Evolutionary conservation across 92 coral and sea anemone species (phyloP), one percentile per base, ranked within the genome.

Genomic region (Paramuricea clavata): DNA sequence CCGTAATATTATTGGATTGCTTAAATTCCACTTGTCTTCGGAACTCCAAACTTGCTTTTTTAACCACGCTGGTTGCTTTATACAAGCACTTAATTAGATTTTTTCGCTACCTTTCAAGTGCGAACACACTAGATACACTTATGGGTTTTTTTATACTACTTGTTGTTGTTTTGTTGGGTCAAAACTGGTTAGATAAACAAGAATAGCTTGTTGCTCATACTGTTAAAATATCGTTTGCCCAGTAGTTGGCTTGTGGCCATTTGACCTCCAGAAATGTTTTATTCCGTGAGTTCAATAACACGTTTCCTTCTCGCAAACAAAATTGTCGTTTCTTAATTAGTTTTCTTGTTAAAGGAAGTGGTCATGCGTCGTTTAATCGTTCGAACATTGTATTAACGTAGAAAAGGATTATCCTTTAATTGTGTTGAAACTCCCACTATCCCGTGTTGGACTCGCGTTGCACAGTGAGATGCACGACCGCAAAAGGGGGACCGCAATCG

Each of bases 321-420:
- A 74, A 74, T 16, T 36, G 76, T 19, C 79, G 21, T 50, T 31
- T 28, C 67, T n/a, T 52, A 76, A 76, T 76, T 76, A 54, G 25
- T 76, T 35, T 39, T 15, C 28, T 12, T 50, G 65, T 3, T 11
- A 28, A 26, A 49, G 82, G 82, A 76, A 76, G 82, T 76, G 82
- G 67, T 33, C 82, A 49, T 76, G 68, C 12, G 49, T 50, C 41
- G 49, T 76, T 76, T 43, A 47, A 23, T 23, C 8, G 34, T 74
- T 74, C 50, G 39, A 26, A 52, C 82, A 76, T 25, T 76, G 82
- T 76, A 26, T 76, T 52, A 76, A 76, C 26, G 42, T 47, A 28
- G 26, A 54, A 65, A 60, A 65, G 72, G 72, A 65, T 65, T 65
- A 65, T 2, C 72, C 72, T 28, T 33, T 65, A 65, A 65, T 65